Conservation (phyloP, 1,140 invertebrate species). For the Idris sp. region DNA sequence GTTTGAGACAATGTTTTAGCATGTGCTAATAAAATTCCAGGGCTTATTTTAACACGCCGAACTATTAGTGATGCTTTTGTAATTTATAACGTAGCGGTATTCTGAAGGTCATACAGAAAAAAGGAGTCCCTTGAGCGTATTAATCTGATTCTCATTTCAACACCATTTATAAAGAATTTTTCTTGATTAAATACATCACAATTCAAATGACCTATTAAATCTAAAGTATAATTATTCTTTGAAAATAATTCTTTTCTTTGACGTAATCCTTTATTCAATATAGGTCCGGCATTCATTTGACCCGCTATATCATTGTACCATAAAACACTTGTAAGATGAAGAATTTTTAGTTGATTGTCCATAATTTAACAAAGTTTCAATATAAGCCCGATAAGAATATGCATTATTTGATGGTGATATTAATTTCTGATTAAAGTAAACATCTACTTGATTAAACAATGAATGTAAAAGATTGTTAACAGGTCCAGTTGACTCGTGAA, state of each 20-base stretch:
- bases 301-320: conserved; percentile 49
- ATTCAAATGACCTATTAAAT: conserved; percentile 16
- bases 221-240: not conserved
- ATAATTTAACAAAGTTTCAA: conserved; percentile 72
- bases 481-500: not conserved
- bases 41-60: too few relatives aligned
- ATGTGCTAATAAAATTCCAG: too few relatives aligned
- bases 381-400: conserved; percentile 74
- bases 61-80: too few relatives aligned
- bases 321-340: conserved; percentile 1
- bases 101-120: too few relatives aligned
- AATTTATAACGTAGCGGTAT: too few relatives aligned
- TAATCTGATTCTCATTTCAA: conserved; percentile 69
- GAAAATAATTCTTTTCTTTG: not conserved
- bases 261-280: too few relatives aligned
- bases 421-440: conserved; percentile 75
- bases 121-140: too few relatives aligned
- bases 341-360: not conserved
- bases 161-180: conserved; percentile 72
- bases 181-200: conserved; percentile 70
- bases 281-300: not conserved
- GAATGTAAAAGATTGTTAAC: conserved; percentile 66
- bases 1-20: too few relatives aligned
- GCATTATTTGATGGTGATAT: conserved; percentile 71
- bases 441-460: conserved; percentile 72